Evolutionary conservation across 1,140 invertebrate genomes (phyloP).

Genomic region (Dysdera silvatica): DNA sequence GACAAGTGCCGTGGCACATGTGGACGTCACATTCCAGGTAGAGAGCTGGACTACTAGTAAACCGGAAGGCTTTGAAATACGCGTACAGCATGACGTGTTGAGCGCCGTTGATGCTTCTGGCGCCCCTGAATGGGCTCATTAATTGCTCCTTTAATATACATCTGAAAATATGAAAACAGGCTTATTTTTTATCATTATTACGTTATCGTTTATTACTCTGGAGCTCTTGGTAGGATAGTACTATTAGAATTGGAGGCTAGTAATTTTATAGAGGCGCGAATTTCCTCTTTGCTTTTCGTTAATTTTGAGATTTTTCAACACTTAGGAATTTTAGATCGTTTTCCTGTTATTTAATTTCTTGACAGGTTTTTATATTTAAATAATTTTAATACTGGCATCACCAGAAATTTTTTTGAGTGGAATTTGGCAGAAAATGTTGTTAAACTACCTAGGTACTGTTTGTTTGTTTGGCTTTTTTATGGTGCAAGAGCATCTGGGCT

Average conservation of each 20-base stretch:
- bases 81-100: slow-evolving; percentile 73
- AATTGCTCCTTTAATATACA: slow-evolving; percentile 88
- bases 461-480: too few species aligned
- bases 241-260: background rate
- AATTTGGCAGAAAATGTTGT: too few species aligned
- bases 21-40: slow-evolving; percentile 91
- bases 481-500: too few species aligned
- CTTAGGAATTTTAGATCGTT: too few species aligned
- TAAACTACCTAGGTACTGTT: too few species aligned
- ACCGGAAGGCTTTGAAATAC: slow-evolving; percentile 86
- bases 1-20: slow-evolving; percentile 89
- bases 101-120: slow-evolving; percentile 67
- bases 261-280: background rate
- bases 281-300: too few species aligned
- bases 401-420: too few species aligned
- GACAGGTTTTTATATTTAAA: too few species aligned
- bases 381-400: too few species aligned
- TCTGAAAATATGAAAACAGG: slow-evolving; percentile 47
- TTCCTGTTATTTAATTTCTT: too few species aligned
- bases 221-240: background rate
- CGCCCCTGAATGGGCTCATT: slow-evolving; percentile 81
- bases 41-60: slow-evolving; percentile 82
- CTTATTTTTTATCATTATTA: background rate
- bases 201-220: background rate
- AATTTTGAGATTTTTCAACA: too few species aligned